Conservation (phyloP, 1,140 invertebrate genomes). For the Pomacea maculata region DNA sequence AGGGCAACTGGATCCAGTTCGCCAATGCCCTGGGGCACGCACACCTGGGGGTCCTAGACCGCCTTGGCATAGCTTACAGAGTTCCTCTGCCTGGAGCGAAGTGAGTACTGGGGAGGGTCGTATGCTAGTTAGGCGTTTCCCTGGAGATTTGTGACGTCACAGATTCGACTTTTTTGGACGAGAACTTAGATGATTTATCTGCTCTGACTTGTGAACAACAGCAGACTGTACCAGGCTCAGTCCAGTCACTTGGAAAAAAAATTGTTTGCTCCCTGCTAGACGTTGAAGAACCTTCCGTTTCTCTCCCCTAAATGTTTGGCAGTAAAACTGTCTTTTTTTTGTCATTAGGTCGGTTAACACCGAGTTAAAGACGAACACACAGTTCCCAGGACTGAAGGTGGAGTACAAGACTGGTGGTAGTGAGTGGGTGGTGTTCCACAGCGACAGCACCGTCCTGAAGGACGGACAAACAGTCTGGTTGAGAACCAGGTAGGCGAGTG, state of each 20-base stretch:
- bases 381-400: constrained; percentile 31
- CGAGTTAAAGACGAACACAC: constrained; percentile 19
- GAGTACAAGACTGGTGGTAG: constrained; percentile 1
- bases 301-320: not conserved
- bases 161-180: too few species aligned
- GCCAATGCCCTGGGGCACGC: constrained; percentile 46
- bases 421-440: too few species aligned
- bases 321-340: not conserved
- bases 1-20: constrained; percentile 42
- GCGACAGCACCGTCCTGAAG: too few species aligned
- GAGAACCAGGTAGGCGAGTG: too few species aligned
- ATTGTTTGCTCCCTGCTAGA: too few species aligned
- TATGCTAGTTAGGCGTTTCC: not conserved
- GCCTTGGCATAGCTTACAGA: constrained; percentile 39
- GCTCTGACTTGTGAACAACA: too few species aligned
- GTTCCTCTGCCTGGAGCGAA: constrained; percentile 46
- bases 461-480: too few species aligned
- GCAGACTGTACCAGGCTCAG: too few species aligned
- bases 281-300: too few species aligned
- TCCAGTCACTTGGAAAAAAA: too few species aligned
- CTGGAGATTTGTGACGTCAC: too few species aligned
- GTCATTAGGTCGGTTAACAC: not conserved
- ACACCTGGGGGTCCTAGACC: constrained; percentile 44
- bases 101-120: constrained; percentile 28
- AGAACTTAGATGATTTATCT: too few species aligned